phyloP scores from a whole-genome alignment of 2,888 invertebrate genomes.

The Pristionchus entomophagus region DNA sequence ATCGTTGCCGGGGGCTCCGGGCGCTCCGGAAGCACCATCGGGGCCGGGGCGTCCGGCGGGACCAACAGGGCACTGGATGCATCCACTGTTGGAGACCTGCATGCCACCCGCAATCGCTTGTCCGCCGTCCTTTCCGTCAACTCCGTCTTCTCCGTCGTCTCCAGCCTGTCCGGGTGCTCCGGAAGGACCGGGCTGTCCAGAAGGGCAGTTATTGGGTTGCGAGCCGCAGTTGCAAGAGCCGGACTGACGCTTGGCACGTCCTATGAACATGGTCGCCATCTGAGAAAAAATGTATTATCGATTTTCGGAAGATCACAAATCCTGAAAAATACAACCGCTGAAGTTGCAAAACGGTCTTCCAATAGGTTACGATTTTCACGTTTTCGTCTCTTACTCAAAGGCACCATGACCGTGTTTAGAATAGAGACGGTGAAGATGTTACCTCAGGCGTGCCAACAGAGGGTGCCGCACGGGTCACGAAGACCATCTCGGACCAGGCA shows the following conservation, averaged over 20 bases:
- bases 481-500: conserved; percentile 46
- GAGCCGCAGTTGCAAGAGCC: conserved; percentile 45
- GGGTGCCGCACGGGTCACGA: conserved; percentile 38
- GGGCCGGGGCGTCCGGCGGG: conserved; percentile 45
- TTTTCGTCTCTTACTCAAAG: no score
- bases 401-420: no score
- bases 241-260: conserved; percentile 18
- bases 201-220: conserved; percentile 48
- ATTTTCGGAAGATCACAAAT: no score
- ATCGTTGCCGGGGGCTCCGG: conserved; percentile 28
- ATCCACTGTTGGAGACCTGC: conserved; percentile 35
- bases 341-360: no score
- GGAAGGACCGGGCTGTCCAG: conserved; percentile 46
- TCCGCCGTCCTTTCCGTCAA: conserved; percentile 40
- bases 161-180: conserved; percentile 43
- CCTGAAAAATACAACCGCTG: no score
- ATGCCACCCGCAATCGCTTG: background rate
- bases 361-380: no score
- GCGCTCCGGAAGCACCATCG: conserved; percentile 14
- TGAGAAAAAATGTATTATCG: background rate
- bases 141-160: conserved; percentile 45
- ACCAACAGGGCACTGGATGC: conserved; percentile 46
- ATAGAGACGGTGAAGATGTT: no score
- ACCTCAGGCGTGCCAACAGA: conserved; percentile 2
- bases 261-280: background rate